Percentiles rank a stretch among this genome's conserved stretches.
Conservation (phyloP, 2,888 invertebrate species). For the Leptura quadrifasciata region DNA sequence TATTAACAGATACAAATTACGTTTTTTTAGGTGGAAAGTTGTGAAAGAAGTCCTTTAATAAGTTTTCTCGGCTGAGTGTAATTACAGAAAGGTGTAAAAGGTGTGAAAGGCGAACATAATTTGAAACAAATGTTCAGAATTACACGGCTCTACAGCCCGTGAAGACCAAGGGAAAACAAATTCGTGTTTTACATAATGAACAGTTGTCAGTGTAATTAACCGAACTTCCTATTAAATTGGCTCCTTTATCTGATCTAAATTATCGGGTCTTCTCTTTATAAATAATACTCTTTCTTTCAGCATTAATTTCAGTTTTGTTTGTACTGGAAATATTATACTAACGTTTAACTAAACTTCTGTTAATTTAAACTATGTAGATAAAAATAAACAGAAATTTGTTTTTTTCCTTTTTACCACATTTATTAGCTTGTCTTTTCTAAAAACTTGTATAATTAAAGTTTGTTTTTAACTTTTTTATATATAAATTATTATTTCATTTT, state of each 20-base stretch:
- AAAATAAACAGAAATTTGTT: too few species aligned
- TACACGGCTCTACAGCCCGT: neutral
- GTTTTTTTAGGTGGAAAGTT: neutral
- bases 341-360: too few species aligned
- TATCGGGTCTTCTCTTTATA: neutral
- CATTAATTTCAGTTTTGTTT: too few species aligned
- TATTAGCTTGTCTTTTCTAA: too few species aligned
- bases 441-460: too few species aligned
- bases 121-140: neutral
- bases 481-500: too few species aligned
- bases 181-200: neutral
- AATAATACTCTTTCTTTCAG: neutral
- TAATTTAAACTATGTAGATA: too few species aligned
- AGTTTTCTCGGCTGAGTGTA: neutral
- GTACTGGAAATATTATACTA: too few species aligned
- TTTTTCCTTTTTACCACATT: too few species aligned
- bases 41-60: neutral
- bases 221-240: neutral
- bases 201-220: constrained; percentile 1
- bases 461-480: too few species aligned
- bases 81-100: neutral
- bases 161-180: neutral
- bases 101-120: neutral
- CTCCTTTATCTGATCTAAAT: neutral
- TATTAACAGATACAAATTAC: neutral